Base-by-base conservation (phyloP, 2,888 invertebrate species). In the Amblyjoppa fuscipennis region DNA sequence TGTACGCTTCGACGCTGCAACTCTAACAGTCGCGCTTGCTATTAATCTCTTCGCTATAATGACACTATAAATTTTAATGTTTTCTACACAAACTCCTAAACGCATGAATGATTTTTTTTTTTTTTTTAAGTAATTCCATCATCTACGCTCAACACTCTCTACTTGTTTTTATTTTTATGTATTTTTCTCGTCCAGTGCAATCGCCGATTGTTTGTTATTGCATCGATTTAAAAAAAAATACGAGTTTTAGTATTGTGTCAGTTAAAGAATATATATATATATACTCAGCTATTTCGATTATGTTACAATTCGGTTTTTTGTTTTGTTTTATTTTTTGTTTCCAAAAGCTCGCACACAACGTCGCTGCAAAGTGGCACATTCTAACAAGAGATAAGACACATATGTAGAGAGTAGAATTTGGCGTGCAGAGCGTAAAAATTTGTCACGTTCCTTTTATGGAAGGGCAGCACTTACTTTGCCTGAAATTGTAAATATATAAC, bases 331-430 rank as follows among this genome's bases (percentile, higher is more conserved):
- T 59, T 25, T 41, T 73, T 59, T 56, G 11, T 73, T 45, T 49
- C 7, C 20, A 66, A 64, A 75, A 75, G 75, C 76, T 68, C 51
- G 41, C 76, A 76, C 76, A 76, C 51, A 68, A 80, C 64, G 59
- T 81, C 78, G 80, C 34, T 73, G 77, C 81, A 84, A 85, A 84
- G 81, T 88, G 85, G 84, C 78, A 88, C 80, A 86, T 85, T 84
- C 80, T 80, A 83, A 77, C 64, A 56, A 85, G 68, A 83, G 78
- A 68, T 28, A 28, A 84, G 82, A 78, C 45, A 77, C 64, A 68
- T 64, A 70, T 77, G 59, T 28, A 74, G 59, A 78, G 81, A 81
- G 81, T 73, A 49, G 74, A 82, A 70, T 74, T 77, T 69, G 34
- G 9, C 70, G 51, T 69, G 77, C 69, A 70, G 68, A 49, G 68